Base-by-base conservation (phyloP, 2,888 invertebrate species). In the Hypercompe scribonia region DNA sequence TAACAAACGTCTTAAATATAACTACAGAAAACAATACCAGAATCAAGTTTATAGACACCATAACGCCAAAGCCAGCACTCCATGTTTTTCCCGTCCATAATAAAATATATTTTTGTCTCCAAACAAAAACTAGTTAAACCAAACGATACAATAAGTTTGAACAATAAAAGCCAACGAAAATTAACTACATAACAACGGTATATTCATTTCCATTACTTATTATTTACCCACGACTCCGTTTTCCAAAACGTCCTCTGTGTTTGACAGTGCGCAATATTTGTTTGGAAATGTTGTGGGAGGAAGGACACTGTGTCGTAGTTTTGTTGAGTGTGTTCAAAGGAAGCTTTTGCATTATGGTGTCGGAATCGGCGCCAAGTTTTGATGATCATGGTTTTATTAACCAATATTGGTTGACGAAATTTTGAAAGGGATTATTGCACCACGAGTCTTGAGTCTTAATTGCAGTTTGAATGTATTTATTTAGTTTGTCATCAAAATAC, bases 361-460 rank as follows among this genome's bases (percentile, higher is more conserved):
- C 78, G 81, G 79, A 82, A 86, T 85, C 88, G 92, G 83, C 91
- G 94, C 93, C 94, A 93, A 94, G 88, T 92, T 93, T 93, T 94
- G 91, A 95, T 94, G 92, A 93, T 93, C 91, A 96, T 96, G 93
- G 88, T 90, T 96, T 96, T 96, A 96, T 94, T 95, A 95, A 95
- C 95, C 95, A 95, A 95, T 95, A 95, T 95, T 96, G 95, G 93
- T 89, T 88, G 88, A 80, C 85, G 83, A 86, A 85, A 88, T 86
- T 89, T 82, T 83, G 74, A 69, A 73, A 71, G 77, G 81, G 65
- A 71, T 73, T 80, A 83, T 86, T 75, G 10, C 75, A 89, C 87
- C 24, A 36, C 34, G 50, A n/a, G 28, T 28, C 13, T 11, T 18
- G 13, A 5, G 39, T 61, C n/a, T 61, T 58, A 68, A 58, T 3